Percentiles rank a stretch among this genome's conserved stretches.
phyloP scores from a whole-genome alignment of 2,888 invertebrate species.

The Drosophila falleni region DNA sequence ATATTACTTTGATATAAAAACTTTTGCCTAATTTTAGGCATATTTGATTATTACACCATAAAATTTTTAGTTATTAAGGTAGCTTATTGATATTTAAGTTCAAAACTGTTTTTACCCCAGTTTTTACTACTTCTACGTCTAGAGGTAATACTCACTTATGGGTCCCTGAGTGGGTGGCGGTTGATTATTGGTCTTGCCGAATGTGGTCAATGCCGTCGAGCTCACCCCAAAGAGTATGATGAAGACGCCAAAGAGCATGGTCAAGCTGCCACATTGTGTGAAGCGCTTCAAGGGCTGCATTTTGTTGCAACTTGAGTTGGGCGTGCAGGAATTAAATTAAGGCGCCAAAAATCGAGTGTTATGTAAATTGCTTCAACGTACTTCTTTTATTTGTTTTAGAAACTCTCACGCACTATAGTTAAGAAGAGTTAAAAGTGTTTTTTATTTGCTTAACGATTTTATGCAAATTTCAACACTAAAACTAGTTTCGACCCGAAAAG shows the following conservation, averaged over 20 bases:
- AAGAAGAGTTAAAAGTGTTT: not conserved
- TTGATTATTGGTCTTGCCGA: conserved; percentile 89
- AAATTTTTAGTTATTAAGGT: not conserved
- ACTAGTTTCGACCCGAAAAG: conserved; percentile 37
- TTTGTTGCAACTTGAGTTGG: conserved; percentile 37
- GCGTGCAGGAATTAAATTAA: conserved; percentile 6
- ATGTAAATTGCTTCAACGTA: conserved; percentile 38
- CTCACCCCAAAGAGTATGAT: conserved; percentile 85
- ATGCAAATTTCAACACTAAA: conserved; percentile 50
- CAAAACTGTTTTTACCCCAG: not conserved
- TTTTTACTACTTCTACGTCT: not conserved
- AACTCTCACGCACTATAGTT: conserved; percentile 54
- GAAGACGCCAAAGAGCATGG: conserved; percentile 85
- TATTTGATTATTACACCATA: not conserved
- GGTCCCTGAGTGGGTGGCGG: conserved; percentile 87
- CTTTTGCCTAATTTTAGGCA: not conserved
- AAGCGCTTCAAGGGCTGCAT: conserved; percentile 85
- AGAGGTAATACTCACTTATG: conserved; percentile 86
- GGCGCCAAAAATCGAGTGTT: conserved; percentile 42
- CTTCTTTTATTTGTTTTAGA: not conserved
- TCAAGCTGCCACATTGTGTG: conserved; percentile 85
- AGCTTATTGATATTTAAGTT: not conserved
- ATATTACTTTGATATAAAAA: not conserved
- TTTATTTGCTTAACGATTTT: conserved; percentile 36
- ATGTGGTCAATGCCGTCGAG: conserved; percentile 89